Base-by-base conservation (phyloP, 2,113 vertebrate genomes). In the Mesitornis unicolor region DNA sequence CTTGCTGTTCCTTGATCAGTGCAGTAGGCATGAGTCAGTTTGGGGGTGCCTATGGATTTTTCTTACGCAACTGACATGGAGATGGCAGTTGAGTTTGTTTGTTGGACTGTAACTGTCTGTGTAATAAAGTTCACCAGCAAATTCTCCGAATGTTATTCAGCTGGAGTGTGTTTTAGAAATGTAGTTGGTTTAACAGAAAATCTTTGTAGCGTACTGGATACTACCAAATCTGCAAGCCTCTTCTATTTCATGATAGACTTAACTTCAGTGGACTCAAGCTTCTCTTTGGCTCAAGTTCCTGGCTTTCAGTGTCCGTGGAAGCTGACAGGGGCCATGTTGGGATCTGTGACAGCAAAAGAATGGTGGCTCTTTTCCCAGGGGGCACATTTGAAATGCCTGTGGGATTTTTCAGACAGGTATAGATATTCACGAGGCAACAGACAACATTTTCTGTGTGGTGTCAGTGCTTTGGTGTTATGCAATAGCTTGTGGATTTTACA, bases 361-460 rank as follows among this genome's bases (percentile, higher is more conserved):
- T 1, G 18, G 19, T 0, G 0, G 6, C 53, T 74, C 2, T 93
- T 90, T 60, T 94, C 54, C 64, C 59, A 81, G 68, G 73, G 81
- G 71, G 53, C 36, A 11, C 9, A 3, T 28, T 16, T 65, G 61
- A 90, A 83, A 53, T 57, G 18, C 75, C 19, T 69, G 3, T 79
- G 82, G 57, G 74, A 68, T 85, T 95, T 90, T 90, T 51, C 45
- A 79, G 84, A 28, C 24, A 60, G 47, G 80, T 89, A 54, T 18
- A 79, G 74, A 45, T 87, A 61, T 73, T 90, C n/a, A 47, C 36
- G n/a, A 79, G 61, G 28, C 53, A 76, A 5, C 7, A 56, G n/a
- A 28, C 24, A 78, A 16, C 1, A 5, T n/a, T 70, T 93, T 89
- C n/a, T 87, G 22, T 85, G 69, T 69, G n/a, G 11, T 54, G 42